Evolutionary conservation across 2,888 invertebrate species (phyloP).

Genomic region (Philonicus albiceps): DNA sequence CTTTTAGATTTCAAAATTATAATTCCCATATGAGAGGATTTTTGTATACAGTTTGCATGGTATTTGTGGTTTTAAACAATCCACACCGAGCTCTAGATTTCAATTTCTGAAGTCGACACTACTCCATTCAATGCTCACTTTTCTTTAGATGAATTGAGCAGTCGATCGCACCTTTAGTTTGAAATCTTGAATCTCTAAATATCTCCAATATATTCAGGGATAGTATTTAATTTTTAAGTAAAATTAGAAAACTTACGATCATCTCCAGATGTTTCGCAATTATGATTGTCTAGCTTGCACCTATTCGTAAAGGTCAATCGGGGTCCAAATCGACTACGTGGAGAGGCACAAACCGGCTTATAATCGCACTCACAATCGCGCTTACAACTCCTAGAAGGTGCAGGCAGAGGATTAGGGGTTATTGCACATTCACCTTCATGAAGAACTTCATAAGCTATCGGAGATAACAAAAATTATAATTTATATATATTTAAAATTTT

Average conservation of each 20-base stretch:
- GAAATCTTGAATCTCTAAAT: no score
- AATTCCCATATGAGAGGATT: neutral
- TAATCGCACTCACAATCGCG: neutral
- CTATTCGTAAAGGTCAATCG: neutral
- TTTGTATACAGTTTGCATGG: no score
- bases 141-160: no score
- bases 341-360: slow-evolving; percentile 2
- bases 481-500: neutral
- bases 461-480: neutral
- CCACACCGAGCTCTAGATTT: no score
- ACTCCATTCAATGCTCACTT: no score
- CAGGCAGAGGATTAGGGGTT: neutral
- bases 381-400: neutral
- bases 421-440: slow-evolving; percentile 4
- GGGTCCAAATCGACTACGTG: neutral
- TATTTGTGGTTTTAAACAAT: no score
- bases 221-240: neutral
- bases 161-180: no score
- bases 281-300: slow-evolving; percentile 9
- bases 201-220: no score
- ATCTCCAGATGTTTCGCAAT: neutral
- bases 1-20: neutral
- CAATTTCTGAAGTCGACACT: neutral
- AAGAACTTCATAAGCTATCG: neutral
- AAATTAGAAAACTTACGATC: neutral